Evolutionary conservation across 2,797 vertebrate species (phyloP).

Genomic region (Glyptemys insculpta): DNA sequence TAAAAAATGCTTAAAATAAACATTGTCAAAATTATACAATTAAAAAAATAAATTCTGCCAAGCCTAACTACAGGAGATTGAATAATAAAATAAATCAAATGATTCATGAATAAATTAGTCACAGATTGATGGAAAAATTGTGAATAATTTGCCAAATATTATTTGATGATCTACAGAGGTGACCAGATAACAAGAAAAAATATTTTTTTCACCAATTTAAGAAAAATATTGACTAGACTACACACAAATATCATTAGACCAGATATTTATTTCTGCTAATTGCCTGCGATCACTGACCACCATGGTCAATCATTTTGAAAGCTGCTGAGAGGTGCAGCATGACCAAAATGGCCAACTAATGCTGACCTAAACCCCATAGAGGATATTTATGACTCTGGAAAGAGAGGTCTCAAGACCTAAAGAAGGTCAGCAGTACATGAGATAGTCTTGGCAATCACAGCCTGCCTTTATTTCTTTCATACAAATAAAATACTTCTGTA

Average conservation of each 20-base stretch:
- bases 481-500: background rate
- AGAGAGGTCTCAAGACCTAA: background rate
- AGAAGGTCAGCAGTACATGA: background rate
- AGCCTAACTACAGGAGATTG: fast-evolving
- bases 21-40: background rate
- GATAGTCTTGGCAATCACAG: background rate
- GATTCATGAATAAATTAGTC: fast-evolving
- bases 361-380: background rate
- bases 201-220: background rate
- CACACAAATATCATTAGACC: background rate
- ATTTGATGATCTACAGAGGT: fast-evolving
- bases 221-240: fast-evolving
- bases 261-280: background rate
- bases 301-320: background rate
- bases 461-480: background rate
- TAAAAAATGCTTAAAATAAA: background rate
- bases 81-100: fast-evolving
- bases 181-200: background rate
- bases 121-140: background rate
- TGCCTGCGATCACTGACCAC: background rate
- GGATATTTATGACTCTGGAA: background rate
- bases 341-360: background rate
- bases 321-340: fast-evolving
- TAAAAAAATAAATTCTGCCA: fast-evolving
- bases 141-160: fast-evolving